Evolutionary conservation across 2,113 vertebrate species (phyloP), one percentile per base, ranked within the genome.

Genomic region (Mobula hypostoma): DNA sequence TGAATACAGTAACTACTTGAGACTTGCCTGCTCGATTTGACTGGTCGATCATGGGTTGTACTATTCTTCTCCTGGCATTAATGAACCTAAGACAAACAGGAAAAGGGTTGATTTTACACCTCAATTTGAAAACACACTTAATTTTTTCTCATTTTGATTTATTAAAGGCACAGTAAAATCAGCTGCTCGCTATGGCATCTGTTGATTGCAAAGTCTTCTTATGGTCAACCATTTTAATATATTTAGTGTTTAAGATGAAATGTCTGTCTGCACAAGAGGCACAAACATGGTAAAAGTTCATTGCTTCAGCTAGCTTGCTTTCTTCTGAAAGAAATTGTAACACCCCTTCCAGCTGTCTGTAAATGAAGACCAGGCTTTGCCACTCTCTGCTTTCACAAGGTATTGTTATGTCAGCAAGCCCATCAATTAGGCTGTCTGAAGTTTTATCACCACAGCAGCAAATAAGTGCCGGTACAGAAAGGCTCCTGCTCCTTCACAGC

Each of bases 341-440:
- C 96, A 96, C 96, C 97, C 97, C 96, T 97, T 97, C 97, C 98
- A 99, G 98, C 98, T 98, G 98, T 98, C 98, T 96, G 97, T 98
- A 99, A 99, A 99, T 98, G 98, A 99, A 97, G 98, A 98, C 98
- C 98, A 99, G 98, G 98, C 98, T 96, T 97, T 96, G 95, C 96
- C 95, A 97, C 97, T 97, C 97, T 29, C 94, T 96, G 97, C 98
- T 98, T 99, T 99, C 98, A 98, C 98, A 96, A 99, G 98, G 98
- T 98, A 99, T 98, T 98, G 97, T 98, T 98, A 98, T 99, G 98
- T 99, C 98, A 99, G 98, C 97, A 97, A 98, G 98, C 97, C 98
- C 98, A 99, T 99, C 99, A 99, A 99, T 99, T 99, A 99, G 98
- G 97, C 98, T 98, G 98, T 99, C 98, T 99, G 98, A 99, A 98